A percentile compares a stretch with the other conserved stretches of the same genome.
These are phyloP conservation scores for Arizona elegans DNA, from an alignment of 2,113 vertebrate genomes.

Conservation along the genomic window DNA sequence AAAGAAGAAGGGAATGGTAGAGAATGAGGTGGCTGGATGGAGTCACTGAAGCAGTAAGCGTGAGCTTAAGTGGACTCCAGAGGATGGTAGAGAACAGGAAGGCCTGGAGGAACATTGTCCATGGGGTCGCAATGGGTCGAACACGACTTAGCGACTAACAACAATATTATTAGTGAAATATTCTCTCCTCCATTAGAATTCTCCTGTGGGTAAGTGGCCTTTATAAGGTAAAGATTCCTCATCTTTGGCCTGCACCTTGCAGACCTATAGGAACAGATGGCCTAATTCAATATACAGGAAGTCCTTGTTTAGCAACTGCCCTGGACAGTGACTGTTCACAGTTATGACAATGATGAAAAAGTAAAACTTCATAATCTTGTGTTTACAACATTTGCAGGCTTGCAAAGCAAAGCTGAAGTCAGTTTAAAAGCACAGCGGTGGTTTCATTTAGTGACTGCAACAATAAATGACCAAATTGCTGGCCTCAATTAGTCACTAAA, in stretches of 20 bases:
- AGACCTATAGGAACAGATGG: not conserved
- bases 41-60: too few species aligned
- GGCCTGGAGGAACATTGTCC: too few species aligned
- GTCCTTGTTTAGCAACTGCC: not conserved
- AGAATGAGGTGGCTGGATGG: too few species aligned
- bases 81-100: too few species aligned
- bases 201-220: not conserved
- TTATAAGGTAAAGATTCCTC: not conserved
- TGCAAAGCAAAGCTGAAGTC: not conserved
- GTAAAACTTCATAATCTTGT: not conserved
- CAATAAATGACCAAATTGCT: not conserved
- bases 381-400: not conserved
- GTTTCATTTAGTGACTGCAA: not conserved
- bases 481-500: not conserved
- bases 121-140: too few species aligned
- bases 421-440: not conserved
- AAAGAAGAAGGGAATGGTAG: too few species aligned
- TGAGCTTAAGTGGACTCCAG: too few species aligned
- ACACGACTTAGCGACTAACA: too few species aligned
- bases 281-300: not conserved
- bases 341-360: not conserved
- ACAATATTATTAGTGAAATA: not conserved
- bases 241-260: not conserved
- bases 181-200: not conserved
- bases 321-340: not conserved